A percentile compares a stretch with the other conserved stretches of the same genome.
Conservation (phyloP, 2,888 invertebrate species). For the Rhorus exstirpatorius region DNA sequence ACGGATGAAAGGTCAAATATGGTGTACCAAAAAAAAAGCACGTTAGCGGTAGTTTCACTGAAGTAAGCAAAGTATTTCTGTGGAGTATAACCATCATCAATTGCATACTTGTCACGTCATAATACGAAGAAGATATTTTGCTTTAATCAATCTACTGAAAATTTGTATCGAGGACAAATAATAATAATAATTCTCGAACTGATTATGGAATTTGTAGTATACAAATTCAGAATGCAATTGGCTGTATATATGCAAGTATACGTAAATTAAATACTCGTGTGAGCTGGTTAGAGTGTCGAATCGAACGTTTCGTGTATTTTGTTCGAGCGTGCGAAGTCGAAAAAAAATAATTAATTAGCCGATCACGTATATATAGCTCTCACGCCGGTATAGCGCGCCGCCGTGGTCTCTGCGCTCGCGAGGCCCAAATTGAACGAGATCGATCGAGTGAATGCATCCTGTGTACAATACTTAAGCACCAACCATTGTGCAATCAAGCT, state of each 20-base stretch:
- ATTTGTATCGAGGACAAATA: too few species aligned
- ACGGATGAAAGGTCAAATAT: too few species aligned
- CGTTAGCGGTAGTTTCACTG: too few species aligned
- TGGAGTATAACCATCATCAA: too few species aligned
- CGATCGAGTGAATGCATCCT: constrained; percentile 45
- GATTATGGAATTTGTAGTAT: background rate
- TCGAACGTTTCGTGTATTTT: constrained; percentile 50
- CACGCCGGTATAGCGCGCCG: constrained; percentile 20
- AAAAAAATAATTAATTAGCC: constrained; percentile 82
- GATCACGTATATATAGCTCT: constrained; percentile 71
- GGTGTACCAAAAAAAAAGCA: too few species aligned
- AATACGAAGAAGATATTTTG: too few species aligned
- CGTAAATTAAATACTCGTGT: constrained; percentile 24
- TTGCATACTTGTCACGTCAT: too few species aligned
- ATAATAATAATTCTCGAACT: too few species aligned
- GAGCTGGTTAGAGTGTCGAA: constrained; percentile 42
- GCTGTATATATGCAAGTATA: background rate
- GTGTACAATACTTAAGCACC: constrained; percentile 36
- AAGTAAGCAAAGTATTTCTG: too few species aligned
- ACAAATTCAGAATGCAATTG: constrained; percentile 37
- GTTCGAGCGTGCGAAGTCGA: constrained; percentile 62
- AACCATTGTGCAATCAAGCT: constrained; percentile 59
- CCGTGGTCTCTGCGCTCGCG: constrained; percentile 4
- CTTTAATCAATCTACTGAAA: too few species aligned
- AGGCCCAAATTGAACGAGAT: constrained; percentile 56